Conservation (phyloP, 2,797 vertebrate genomes). For the Tenualosa ilisha region DNA sequence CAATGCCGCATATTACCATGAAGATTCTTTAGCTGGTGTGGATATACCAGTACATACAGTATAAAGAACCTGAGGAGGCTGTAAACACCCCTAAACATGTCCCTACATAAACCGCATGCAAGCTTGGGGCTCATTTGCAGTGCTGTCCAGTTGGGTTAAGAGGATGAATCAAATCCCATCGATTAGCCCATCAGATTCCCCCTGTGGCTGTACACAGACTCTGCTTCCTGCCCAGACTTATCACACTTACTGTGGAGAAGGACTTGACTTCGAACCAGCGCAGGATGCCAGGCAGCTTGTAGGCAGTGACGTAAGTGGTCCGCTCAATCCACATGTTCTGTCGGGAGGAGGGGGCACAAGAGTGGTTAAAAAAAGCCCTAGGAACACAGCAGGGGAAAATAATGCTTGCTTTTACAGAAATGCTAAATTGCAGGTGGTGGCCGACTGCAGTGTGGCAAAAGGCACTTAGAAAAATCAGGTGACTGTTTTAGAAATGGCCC, state of each 20-base stretch:
- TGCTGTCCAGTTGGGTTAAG: constrained; percentile 60
- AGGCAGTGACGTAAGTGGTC: constrained; percentile 76
- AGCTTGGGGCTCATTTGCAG: constrained; percentile 34
- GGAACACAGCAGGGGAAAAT: neutral
- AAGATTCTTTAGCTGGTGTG: neutral
- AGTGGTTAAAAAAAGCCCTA: neutral
- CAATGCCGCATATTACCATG: neutral
- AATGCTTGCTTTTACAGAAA: neutral
- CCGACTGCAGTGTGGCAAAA: too few species aligned
- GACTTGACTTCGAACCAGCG: constrained; percentile 81
- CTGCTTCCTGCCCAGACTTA: constrained; percentile 35
- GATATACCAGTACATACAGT: neutral
- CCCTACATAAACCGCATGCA: neutral
- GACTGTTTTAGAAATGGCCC: constrained; percentile 3
- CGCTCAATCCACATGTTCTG: constrained; percentile 85
- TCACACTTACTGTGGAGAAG: constrained; percentile 72
- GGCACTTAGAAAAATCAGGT: neutral
- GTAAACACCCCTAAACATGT: neutral
- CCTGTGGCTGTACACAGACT: constrained; percentile 53
- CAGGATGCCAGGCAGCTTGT: constrained; percentile 81
- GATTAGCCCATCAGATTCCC: constrained; percentile 51
- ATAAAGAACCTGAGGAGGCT: neutral
- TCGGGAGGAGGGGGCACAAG: constrained; percentile 29
- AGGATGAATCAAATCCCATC: constrained; percentile 63
- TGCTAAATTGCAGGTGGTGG: neutral